Evolutionary conservation across 2,113 vertebrate species (phyloP).

Genomic region (Etia nguti): DNA sequence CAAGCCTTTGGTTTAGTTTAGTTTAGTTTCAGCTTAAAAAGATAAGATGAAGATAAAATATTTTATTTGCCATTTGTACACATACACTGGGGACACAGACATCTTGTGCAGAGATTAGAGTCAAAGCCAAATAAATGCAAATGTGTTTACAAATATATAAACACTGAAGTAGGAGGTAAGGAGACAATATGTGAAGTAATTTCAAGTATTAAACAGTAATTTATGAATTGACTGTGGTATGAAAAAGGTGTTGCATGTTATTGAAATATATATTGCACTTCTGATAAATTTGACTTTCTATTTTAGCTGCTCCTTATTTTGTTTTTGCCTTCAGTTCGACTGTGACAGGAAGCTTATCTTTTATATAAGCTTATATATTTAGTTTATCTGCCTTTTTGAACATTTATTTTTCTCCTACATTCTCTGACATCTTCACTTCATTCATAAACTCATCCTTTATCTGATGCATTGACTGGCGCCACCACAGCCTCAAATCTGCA

Average conservation of each 20-base stretch:
- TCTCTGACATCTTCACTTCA: not conserved
- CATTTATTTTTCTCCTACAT: not conserved
- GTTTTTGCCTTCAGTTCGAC: not conserved
- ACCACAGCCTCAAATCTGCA: not conserved
- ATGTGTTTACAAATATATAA: not conserved
- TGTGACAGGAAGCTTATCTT: not conserved
- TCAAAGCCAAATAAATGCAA: not conserved
- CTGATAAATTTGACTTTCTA: not conserved
- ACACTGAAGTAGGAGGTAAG: too few species aligned
- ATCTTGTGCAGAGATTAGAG: not conserved
- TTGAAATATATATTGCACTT: not conserved
- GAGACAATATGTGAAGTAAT: not conserved
- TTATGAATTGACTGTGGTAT: not conserved
- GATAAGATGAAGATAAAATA: not conserved
- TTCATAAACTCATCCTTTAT: not conserved
- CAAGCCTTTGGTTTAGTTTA: not conserved
- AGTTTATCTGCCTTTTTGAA: not conserved
- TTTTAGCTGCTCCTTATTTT: not conserved
- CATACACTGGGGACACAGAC: not conserved
- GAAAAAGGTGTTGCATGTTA: not conserved
- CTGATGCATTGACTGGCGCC: not conserved
- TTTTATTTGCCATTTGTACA: not conserved
- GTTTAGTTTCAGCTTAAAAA: not conserved
- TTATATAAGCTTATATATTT: not conserved
- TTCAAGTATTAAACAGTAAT: not conserved